Evolutionary conservation across 2,888 invertebrate species (phyloP).

Genomic region (Drosophila subquinaria): DNA sequence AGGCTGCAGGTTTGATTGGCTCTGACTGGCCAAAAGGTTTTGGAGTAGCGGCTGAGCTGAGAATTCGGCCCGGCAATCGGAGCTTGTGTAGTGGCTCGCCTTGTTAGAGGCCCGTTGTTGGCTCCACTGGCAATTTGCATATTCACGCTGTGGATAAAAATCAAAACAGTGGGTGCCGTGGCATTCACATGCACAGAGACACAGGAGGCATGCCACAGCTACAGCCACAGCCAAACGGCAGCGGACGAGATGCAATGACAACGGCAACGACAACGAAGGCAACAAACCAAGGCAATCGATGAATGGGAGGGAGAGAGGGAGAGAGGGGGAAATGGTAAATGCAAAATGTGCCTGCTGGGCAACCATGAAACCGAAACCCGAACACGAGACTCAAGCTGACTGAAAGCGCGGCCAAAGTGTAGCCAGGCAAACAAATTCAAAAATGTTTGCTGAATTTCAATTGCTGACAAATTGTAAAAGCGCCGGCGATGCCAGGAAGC

Average conservation of each 20-base stretch:
- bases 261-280: constrained; percentile 9
- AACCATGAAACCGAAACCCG: constrained; percentile 48
- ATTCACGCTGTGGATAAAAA: constrained; percentile 81
- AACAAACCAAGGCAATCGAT: constrained; percentile 62
- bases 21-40: constrained; percentile 63
- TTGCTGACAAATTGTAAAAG: constrained; percentile 77
- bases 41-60: constrained; percentile 30
- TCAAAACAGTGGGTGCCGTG: constrained; percentile 78
- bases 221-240: constrained; percentile 24
- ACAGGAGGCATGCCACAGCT: constrained; percentile 26
- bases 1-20: constrained; percentile 57
- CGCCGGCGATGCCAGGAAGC: constrained; percentile 48
- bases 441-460: constrained; percentile 82
- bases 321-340: constrained; percentile 66
- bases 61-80: constrained; percentile 18
- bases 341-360: constrained; percentile 81
- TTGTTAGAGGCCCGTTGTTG: constrained; percentile 36
- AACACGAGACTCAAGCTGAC: constrained; percentile 36
- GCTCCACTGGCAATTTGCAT: constrained; percentile 68
- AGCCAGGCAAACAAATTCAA: constrained; percentile 79
- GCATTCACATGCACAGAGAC: constrained; percentile 30
- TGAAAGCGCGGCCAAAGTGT: constrained; percentile 61
- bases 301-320: constrained; percentile 40
- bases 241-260: constrained; percentile 58
- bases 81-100: constrained; percentile 44